Evolutionary conservation across 2,113 vertebrate species (phyloP).

Genomic region (Mesitornis unicolor): DNA sequence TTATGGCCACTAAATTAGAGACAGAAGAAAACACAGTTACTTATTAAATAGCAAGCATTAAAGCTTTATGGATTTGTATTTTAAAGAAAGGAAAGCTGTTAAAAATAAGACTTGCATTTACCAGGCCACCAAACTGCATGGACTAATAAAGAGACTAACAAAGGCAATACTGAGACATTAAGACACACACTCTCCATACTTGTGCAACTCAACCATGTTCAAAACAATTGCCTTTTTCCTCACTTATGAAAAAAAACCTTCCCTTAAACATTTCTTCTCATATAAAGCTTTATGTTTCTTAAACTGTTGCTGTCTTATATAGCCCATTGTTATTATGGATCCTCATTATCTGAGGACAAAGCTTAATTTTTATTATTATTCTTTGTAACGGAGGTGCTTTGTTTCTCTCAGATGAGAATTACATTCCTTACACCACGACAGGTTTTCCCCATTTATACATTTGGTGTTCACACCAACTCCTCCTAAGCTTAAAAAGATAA

Average conservation of each 20-base stretch:
- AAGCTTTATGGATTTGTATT: slow-evolving; percentile 67
- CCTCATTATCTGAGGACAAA: neutral
- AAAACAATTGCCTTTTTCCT: slow-evolving; percentile 49
- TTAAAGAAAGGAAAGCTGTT: slow-evolving; percentile 13
- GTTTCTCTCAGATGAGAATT: slow-evolving; percentile 22
- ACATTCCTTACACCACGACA: slow-evolving; percentile 31
- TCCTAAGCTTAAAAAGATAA: slow-evolving; percentile 1
- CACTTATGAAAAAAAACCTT: neutral
- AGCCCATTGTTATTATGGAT: neutral
- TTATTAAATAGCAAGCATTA: slow-evolving; percentile 66
- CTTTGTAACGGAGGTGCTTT: slow-evolving; percentile 13
- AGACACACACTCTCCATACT: slow-evolving; percentile 50
- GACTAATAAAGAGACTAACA: slow-evolving; percentile 51
- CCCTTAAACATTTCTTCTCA: slow-evolving; percentile 44
- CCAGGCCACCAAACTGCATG: slow-evolving; percentile 59
- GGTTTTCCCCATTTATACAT: neutral
- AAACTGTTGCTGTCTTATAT: neutral
- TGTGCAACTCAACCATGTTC: slow-evolving; percentile 59
- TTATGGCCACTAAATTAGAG: slow-evolving; percentile 61
- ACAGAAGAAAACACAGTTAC: slow-evolving; percentile 59
- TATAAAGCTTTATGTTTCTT: slow-evolving; percentile 54
- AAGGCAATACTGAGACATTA: slow-evolving; percentile 67
- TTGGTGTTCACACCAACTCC: slow-evolving; percentile 19
- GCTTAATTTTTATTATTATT: neutral
- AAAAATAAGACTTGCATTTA: slow-evolving; percentile 69